These are phyloP conservation scores for Aspidiotus destructor DNA, from an alignment of 2,888 invertebrate species.

Conservation along the genomic window DNA sequence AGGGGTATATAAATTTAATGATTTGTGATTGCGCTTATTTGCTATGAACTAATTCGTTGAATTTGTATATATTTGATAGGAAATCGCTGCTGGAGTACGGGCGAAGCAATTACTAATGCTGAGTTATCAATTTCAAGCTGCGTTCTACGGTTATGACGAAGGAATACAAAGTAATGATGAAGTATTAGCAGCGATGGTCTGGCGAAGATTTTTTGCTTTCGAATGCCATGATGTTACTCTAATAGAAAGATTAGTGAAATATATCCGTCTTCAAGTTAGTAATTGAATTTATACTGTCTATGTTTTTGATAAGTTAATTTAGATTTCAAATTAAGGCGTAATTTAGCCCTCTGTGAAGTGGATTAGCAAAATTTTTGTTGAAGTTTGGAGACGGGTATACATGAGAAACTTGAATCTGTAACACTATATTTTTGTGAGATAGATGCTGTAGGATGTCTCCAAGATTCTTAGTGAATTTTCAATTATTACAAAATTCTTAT, in stretches of 20 bases:
- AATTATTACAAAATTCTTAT: too few species aligned
- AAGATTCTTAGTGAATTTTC: too few species aligned
- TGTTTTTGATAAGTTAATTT: too few species aligned
- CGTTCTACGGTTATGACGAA: constrained; percentile 77
- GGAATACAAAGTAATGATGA: constrained; percentile 66
- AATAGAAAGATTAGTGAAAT: constrained; percentile 62
- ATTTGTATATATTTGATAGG: background rate
- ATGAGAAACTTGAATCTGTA: too few species aligned
- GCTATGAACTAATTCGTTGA: background rate
- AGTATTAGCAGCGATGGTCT: constrained; percentile 68
- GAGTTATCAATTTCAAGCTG: constrained; percentile 72
- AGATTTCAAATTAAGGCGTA: too few species aligned
- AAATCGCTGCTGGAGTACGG: constrained; percentile 5
- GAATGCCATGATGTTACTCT: constrained; percentile 54
- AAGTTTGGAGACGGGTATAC: too few species aligned
- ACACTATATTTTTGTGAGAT: too few species aligned
- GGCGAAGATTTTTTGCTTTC: constrained; percentile 69
- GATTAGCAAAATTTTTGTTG: too few species aligned
- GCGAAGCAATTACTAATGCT: constrained; percentile 56
- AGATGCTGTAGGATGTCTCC: too few species aligned
- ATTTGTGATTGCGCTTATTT: background rate
- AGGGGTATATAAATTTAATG: constrained; percentile 5
- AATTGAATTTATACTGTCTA: background rate
- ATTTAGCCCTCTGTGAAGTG: too few species aligned
- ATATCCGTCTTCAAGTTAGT: constrained; percentile 64